Base-by-base conservation (phyloP, 1,140 invertebrate genomes). In the Anastrepha obliqua region DNA sequence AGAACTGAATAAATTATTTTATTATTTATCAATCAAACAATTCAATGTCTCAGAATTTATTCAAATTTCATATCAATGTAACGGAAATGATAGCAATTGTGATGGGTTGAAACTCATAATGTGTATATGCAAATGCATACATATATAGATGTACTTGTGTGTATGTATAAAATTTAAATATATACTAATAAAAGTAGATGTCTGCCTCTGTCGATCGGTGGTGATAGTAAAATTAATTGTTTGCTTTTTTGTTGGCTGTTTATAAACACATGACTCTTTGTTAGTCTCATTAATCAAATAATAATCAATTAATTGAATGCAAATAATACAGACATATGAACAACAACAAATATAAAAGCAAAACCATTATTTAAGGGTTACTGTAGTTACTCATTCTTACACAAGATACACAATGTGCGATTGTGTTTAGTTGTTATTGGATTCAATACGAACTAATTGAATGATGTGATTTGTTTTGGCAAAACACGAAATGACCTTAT, bases 271-370 rank as follows among this genome's bases (percentile, higher is more conserved):
- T 81, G 44, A 20, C 47, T 81, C n/a, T 81, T 55, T 58, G 74
- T 55, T 55, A 81, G 74, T 29, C 44, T 81, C 74, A 58, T 81
- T 55, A 55, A 81, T 81, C 47, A 81, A 81, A 29, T n/a, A 81
- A 81, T 58, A 81, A 81, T 81, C 74, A 81, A 81, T 81, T 81
- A 81, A 7, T 55, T 17, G 47, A 55, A 29, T 81, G 74, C 51
- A 55, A 13, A 81, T 55, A 20, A 29, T 17, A 81, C 20, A 47
- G 7, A 74, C 44, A 29, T 55, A 81, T 55, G 3, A 81, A 81
- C 15, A 51, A 74, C 15, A 74, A 55, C 2, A 55, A 55, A 55
- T 55, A 55, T 55, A 55, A 55, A 55, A 3, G 51, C 51, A 17
- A 62, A 17, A 13, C 15, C 9, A 62, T 62, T 62, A 62, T 62